Base-by-base conservation (phyloP, 2,113 vertebrate species). In the Amphilophus citrinellus region DNA sequence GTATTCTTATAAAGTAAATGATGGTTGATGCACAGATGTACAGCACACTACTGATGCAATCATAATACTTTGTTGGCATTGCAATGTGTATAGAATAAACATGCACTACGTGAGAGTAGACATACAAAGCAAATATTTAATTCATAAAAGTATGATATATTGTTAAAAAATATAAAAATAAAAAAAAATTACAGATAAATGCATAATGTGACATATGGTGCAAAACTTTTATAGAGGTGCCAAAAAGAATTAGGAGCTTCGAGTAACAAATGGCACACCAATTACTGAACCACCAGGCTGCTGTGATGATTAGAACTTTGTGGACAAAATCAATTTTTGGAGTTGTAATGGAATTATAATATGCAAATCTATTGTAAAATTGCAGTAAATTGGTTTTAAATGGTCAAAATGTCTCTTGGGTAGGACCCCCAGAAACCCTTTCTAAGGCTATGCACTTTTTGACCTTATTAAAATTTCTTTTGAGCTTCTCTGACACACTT, bases 391-490 rank as follows among this genome's bases (percentile, higher is more conserved):
- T 87, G 75, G 59, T 91, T 91, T 89, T 82, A 80, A 88, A 89
- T 89, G 84, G 73, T 60, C 66, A 81, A 80, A 63, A 83, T 80
- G 37, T 91, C 83, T 89, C 76, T 2, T 20, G 66, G 81, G 86
- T 27, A 42, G 61, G 20, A 86, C 47, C 73, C 73, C 27, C 30
- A 61, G 42, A 87, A 86, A 84, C 75, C 39, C 61, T 17, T 68
- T 83, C 78, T 77, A 62, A 50, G 56, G 76, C 66, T 60, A 37
- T 35, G 61, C 77, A 76, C 80, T 90, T 85, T 84, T 86, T 93
- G 87, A 90, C 89, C 88, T 92, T 86, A 91, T 91, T 89, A 92
- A 90, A 92, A 87, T 84, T 57, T 88, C 66, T 86, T 63, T 87
- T 84, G 22, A 76, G 76, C 65, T 20, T 80, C 66, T 53, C 61